Evolutionary conservation across 2,797 vertebrate species (phyloP), one percentile per base, ranked within the genome.

Genomic region (Anas bahamensis): DNA sequence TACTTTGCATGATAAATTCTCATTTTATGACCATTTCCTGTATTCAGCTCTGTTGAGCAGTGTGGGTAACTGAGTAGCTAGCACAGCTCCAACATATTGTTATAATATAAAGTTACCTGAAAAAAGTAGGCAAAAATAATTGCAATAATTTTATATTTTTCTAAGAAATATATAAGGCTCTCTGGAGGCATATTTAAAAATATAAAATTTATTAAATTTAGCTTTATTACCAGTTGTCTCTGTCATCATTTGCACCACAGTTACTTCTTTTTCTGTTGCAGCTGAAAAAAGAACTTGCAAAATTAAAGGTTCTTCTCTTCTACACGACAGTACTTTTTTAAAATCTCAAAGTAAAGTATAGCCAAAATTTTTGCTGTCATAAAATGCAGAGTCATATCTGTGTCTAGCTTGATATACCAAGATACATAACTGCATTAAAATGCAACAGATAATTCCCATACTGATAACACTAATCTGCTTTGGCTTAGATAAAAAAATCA

Each of bases 381-480:
- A 93, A 88, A 89, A 93, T 86, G 86, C 78, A 83, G 64, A 94
- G 83, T 93, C 86, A 84, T 86, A 92, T 78, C 65, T 53, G 23
- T 66, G 31, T 83, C 86, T 74, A 78, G 65, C 68, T 91, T 89
- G 66, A 69, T 71, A 86, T 39, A 94, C 89, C 59, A 89, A 91
- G 89, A 88, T 79, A 84, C 44, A 90, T 2, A 93, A 71, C 83
- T 79, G 44, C 69, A 89, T 82, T 80, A 86, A 87, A 86, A 93
- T 82, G 94, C 64, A 88, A 80, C 35, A 83, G 75, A 85, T 80
- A 86, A 88, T 72, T 89, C 82, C 70, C 65, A 90, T 77, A 87
- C 56, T 90, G 88, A 65, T 52, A 85, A 88, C 37, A 73, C 61
- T 86, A 56, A 76, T 68, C 68, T 93, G 85, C 79, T 87, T 81